Percentiles rank a stretch among this genome's conserved stretches.
phyloP scores from a whole-genome alignment of 2,113 vertebrate genomes.

The Elachura formosa region DNA sequence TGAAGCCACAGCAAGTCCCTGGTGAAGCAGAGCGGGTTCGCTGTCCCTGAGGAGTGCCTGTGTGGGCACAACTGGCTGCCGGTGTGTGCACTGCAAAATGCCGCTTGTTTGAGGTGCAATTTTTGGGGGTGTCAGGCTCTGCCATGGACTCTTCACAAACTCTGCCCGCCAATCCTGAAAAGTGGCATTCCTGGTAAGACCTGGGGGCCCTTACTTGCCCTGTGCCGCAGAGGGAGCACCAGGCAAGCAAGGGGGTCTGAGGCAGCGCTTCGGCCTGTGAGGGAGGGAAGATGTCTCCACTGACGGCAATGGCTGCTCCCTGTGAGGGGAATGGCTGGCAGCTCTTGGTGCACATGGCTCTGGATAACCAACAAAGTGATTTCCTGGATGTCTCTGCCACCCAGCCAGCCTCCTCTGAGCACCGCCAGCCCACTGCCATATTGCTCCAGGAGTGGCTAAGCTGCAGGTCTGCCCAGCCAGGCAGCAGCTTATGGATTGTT shows the following conservation, averaged over 20 bases:
- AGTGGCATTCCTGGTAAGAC: neutral
- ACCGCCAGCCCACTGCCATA: neutral
- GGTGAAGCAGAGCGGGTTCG: rapidly evolving
- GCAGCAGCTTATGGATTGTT: neutral
- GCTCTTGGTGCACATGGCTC: too few species aligned
- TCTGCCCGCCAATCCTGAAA: rapidly evolving
- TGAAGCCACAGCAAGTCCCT: rapidly evolving
- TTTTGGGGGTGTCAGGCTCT: neutral
- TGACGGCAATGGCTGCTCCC: rapidly evolving
- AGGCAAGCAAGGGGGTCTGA: too few species aligned
- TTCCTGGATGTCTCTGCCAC: neutral
- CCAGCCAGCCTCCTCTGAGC: neutral
- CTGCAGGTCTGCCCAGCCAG: neutral
- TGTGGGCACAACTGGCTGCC: rapidly evolving
- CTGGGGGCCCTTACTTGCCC: too few species aligned
- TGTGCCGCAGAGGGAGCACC: rapidly evolving
- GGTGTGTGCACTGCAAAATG: rapidly evolving
- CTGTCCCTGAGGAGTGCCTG: neutral
- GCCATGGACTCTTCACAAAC: rapidly evolving
- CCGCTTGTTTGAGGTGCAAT: rapidly evolving
- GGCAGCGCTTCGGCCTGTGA: neutral
- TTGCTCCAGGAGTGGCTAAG: neutral
- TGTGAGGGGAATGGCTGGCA: rapidly evolving
- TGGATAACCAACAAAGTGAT: neutral
- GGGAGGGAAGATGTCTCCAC: neutral